A percentile compares a stretch with the other conserved stretches of the same genome.
These are phyloP conservation scores for Chironomus riparius DNA, from an alignment of 2,888 invertebrate genomes.

Conservation along the genomic window DNA sequence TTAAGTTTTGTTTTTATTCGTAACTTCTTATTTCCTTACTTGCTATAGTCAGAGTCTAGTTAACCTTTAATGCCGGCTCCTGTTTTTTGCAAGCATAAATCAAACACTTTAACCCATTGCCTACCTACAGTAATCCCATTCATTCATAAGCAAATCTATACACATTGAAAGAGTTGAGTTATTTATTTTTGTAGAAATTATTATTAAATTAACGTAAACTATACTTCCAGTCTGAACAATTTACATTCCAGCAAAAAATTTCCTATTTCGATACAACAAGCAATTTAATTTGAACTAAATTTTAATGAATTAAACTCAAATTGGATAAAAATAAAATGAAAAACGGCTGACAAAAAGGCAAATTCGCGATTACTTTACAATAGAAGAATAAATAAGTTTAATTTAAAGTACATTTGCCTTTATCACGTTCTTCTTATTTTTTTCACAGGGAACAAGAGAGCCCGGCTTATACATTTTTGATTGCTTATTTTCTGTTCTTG, in stretches of 20 bases:
- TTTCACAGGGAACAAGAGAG: slow-evolving; percentile 59
- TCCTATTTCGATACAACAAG: not conserved
- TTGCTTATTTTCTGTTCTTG: slow-evolving; percentile 74
- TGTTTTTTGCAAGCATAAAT: too few species aligned
- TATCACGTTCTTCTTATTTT: slow-evolving; percentile 26
- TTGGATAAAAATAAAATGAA: not conserved
- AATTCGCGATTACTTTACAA: not conserved
- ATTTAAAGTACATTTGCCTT: not conserved
- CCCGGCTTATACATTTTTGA: slow-evolving; percentile 68
- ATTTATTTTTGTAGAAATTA: not conserved
- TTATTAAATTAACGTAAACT: not conserved
- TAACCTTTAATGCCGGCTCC: too few species aligned
- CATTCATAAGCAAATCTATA: not conserved
- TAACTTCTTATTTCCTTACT: too few species aligned
- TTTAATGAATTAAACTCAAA: not conserved
- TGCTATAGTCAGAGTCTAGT: too few species aligned
- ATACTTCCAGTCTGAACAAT: not conserved
- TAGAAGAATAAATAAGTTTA: not conserved
- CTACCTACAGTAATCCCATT: too few species aligned
- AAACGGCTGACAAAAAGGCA: not conserved
- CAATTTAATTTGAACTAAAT: not conserved
- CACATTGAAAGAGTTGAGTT: not conserved
- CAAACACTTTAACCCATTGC: too few species aligned
- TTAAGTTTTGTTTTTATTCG: too few species aligned
- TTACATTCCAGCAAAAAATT: not conserved